A percentile compares a stretch with the other conserved stretches of the same genome.
Conservation (phyloP, 2,888 invertebrate genomes). For the Sceliomorpha sp. region DNA sequence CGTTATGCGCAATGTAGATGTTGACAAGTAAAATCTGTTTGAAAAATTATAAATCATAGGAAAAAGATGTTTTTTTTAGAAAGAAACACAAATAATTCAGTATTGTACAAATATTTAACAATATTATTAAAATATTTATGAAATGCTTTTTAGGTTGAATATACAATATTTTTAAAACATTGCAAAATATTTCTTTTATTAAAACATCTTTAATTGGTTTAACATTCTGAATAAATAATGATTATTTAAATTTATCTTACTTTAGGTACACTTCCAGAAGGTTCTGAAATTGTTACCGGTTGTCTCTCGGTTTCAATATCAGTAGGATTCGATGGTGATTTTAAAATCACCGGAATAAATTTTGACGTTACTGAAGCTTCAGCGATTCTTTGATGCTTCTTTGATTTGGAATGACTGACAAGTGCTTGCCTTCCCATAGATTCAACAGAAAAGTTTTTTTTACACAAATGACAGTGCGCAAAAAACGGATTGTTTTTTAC, state of each 20-base stretch:
- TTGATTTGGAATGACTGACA: constrained; percentile 18
- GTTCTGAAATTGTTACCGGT: not conserved
- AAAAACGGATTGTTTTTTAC: constrained; percentile 2
- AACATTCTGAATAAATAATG: not conserved
- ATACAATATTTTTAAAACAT: too few species aligned
- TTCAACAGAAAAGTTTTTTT: constrained; percentile 8
- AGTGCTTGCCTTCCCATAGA: constrained; percentile 20
- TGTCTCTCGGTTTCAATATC: not conserved
- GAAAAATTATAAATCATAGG: too few species aligned
- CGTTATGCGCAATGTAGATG: too few species aligned
- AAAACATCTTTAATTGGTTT: too few species aligned
- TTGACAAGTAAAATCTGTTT: too few species aligned
- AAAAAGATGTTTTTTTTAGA: too few species aligned
- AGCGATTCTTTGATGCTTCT: constrained; percentile 7
- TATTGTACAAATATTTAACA: too few species aligned
- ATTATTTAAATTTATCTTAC: not conserved
- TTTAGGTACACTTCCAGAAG: not conserved
- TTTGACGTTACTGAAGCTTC: constrained; percentile 1
- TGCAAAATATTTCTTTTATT: too few species aligned
- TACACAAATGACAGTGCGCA: constrained; percentile 12
- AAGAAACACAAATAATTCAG: too few species aligned
- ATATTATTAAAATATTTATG: too few species aligned
- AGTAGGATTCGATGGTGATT: too few species aligned
- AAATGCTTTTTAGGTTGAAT: too few species aligned
- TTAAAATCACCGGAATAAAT: not conserved